A percentile compares a stretch with the other conserved stretches of the same genome.
These are phyloP conservation scores for Pseudomyrmex pallidus DNA, from an alignment of 1,140 invertebrate genomes.

Conservation along the genomic window DNA sequence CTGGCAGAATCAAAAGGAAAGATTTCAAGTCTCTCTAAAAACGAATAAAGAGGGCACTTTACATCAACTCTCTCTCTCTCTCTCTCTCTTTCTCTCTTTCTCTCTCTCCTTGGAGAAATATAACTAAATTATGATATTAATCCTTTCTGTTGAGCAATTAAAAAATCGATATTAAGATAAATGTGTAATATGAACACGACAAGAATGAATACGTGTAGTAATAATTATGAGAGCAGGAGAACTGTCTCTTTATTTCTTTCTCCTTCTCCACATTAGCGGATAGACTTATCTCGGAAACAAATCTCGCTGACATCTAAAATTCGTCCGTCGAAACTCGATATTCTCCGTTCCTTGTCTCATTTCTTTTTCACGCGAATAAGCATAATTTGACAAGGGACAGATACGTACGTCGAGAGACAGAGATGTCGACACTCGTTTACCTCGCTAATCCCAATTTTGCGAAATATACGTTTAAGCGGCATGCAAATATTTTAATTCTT, in stretches of 20 bases:
- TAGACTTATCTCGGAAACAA: constrained; percentile 44
- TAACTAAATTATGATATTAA: no score
- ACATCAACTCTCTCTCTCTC: neutral
- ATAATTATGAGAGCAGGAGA: no score
- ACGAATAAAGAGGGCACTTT: neutral
- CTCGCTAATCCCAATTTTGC: constrained; percentile 54
- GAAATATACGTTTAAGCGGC: constrained; percentile 1
- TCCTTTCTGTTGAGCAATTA: no score
- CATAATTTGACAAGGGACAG: constrained; percentile 51
- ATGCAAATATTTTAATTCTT: no score
- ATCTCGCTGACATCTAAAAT: constrained; percentile 35
- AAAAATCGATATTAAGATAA: no score
- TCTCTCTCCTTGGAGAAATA: no score
- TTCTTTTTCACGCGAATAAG: constrained; percentile 34
- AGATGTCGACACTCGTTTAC: constrained; percentile 53
- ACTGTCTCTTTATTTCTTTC: no score
- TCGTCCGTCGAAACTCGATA: constrained; percentile 15
- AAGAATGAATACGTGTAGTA: no score
- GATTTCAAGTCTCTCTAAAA: neutral
- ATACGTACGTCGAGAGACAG: constrained; percentile 47
- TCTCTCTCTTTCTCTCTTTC: no score
- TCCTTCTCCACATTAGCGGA: neutral
- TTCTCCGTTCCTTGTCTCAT: neutral
- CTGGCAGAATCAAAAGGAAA: constrained; percentile 26
- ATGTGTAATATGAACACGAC: no score